Conservation (phyloP, 2,113 vertebrate species). For the Pollimyrus isidori region DNA sequence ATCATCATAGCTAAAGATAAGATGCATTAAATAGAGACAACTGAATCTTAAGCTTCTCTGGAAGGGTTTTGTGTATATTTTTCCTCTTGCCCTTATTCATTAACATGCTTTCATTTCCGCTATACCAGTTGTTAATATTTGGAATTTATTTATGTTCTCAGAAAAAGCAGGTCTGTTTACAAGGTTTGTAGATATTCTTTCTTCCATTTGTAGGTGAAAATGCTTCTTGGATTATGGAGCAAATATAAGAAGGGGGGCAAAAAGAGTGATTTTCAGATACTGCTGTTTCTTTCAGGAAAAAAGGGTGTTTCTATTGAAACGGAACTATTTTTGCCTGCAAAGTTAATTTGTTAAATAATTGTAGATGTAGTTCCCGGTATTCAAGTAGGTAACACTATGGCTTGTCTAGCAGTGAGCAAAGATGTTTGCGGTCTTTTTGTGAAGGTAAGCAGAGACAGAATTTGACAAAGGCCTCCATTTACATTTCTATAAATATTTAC, state of each 20-base stretch:
- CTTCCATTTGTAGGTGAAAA: constrained; percentile 96
- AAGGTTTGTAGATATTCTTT: constrained; percentile 99
- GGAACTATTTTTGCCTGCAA: constrained; percentile 99
- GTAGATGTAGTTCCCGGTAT: constrained; percentile 98
- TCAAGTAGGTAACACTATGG: constrained; percentile 99
- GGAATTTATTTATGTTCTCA: constrained; percentile 99
- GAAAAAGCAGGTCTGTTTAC: constrained; percentile 99
- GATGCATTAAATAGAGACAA: constrained; percentile 62
- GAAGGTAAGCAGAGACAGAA: constrained; percentile 28
- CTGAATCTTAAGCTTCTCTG: constrained; percentile 59
- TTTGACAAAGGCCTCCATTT: constrained; percentile 78
- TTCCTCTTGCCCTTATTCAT: constrained; percentile 76
- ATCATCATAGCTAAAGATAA: constrained; percentile 60
- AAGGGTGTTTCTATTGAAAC: constrained; percentile 99
- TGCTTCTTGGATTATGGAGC: constrained; percentile 93
- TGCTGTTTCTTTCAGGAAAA: constrained; percentile 98
- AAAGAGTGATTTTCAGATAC: constrained; percentile 80
- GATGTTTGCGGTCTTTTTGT: constrained; percentile 67
- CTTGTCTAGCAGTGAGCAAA: constrained; percentile 87
- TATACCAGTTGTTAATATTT: constrained; percentile 98
- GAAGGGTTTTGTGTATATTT: constrained; percentile 73
- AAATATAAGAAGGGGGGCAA: constrained; percentile 58
- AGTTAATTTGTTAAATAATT: constrained; percentile 99
- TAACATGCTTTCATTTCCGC: constrained; percentile 89
- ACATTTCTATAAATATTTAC: constrained; percentile 89